Evolutionary conservation across 2,113 vertebrate genomes (phyloP).

Genomic region (Neogobius melanostomus): DNA sequence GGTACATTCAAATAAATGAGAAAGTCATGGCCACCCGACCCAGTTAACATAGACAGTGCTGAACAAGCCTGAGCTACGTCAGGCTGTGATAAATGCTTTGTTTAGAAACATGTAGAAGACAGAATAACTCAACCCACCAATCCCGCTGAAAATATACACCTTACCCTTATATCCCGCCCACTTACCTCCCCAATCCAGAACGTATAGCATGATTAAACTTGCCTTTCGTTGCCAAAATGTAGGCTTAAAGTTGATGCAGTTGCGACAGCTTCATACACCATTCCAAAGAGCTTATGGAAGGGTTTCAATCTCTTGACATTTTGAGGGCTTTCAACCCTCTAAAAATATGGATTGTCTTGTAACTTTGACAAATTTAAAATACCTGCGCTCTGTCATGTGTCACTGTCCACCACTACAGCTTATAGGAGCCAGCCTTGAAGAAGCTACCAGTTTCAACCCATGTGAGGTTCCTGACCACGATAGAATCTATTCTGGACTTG

Average conservation of each 20-base stretch:
- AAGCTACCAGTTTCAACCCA: no score
- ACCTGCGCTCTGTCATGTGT: no score
- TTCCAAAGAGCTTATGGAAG: no score
- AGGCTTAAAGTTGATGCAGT: neutral
- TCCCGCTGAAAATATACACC: conserved; percentile 69
- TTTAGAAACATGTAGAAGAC: conserved; percentile 75
- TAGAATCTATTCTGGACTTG: no score
- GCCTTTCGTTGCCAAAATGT: neutral
- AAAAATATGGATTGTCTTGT: conserved; percentile 7
- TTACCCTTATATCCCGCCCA: conserved; percentile 28
- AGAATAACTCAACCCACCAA: conserved; percentile 41
- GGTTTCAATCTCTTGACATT: no score
- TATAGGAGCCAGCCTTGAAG: no score
- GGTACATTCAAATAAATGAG: conserved; percentile 74
- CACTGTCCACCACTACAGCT: no score
- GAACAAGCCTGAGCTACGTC: conserved; percentile 59
- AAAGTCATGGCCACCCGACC: conserved; percentile 71
- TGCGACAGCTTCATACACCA: neutral
- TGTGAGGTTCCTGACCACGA: no score
- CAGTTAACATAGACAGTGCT: conserved; percentile 63
- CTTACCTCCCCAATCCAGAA: neutral
- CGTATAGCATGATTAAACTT: neutral
- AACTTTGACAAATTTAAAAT: conserved; percentile 28
- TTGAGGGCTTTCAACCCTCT: neutral
- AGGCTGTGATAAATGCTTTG: conserved; percentile 78